Evolutionary conservation across 2,888 invertebrate species (phyloP).

Genomic region (Sepiola atlantica): DNA sequence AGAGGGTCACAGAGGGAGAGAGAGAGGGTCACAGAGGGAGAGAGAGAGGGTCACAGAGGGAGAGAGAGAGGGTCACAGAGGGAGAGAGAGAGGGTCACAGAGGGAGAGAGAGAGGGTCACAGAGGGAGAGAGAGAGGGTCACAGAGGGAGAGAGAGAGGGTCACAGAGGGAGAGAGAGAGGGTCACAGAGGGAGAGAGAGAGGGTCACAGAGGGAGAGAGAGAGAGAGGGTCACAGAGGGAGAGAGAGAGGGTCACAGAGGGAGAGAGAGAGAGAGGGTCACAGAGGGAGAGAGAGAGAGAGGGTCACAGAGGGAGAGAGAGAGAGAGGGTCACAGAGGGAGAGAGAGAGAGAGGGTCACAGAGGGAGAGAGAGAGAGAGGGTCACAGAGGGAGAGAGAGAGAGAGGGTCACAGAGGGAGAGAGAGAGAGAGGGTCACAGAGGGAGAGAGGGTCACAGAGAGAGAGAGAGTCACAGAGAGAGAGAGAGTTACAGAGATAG

Average conservation of each 20-base stretch:
- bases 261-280: neutral
- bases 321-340: neutral
- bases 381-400: neutral
- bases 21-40: neutral
- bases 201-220: neutral
- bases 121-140: neutral
- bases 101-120: neutral
- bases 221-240: neutral
- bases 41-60: neutral
- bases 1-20: slow-evolving; percentile 41
- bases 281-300: neutral
- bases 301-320: neutral
- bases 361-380: neutral
- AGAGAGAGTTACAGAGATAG: slow-evolving; percentile 45
- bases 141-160: neutral
- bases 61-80: no score
- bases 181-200: slow-evolving; percentile 47
- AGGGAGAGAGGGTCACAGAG: neutral
- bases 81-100: neutral
- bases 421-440: no score
- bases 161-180: neutral
- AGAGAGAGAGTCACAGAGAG: neutral
- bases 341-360: slow-evolving; percentile 37
- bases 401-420: neutral
- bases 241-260: neutral